A percentile compares a stretch with the other conserved stretches of the same genome.
Evolutionary conservation across 2,797 vertebrate species (phyloP).

Genomic region (Alauda arvensis): DNA sequence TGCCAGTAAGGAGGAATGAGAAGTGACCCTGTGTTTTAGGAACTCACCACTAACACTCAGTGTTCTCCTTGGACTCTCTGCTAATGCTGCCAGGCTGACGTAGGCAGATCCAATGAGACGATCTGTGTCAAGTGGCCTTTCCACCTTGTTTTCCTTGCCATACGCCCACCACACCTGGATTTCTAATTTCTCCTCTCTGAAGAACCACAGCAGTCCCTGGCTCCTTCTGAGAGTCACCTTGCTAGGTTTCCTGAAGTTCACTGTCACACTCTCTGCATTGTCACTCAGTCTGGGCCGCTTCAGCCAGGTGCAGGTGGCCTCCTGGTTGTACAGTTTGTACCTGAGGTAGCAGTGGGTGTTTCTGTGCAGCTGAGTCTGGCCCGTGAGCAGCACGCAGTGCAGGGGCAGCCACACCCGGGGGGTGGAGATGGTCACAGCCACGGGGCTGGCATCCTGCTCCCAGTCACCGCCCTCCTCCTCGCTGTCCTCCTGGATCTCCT

Average conservation of each 20-base stretch:
- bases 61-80: conserved; percentile 63
- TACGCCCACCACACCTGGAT: conserved; percentile 91
- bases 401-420: conserved; percentile 86
- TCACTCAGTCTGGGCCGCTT: conserved; percentile 75
- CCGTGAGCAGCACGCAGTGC: conserved; percentile 80
- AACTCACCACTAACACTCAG: conserved; percentile 81
- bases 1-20: neutral
- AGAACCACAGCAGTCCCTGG: conserved; percentile 87
- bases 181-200: conserved; percentile 89
- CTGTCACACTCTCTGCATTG: conserved; percentile 56
- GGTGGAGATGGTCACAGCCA: conserved; percentile 75
- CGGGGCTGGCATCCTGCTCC: conserved; percentile 5
- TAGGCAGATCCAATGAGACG: conserved; percentile 90
- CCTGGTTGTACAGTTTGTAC: conserved; percentile 85
- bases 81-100: conserved; percentile 79
- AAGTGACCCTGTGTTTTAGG: rapidly evolving
- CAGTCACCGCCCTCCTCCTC: conserved; percentile 22
- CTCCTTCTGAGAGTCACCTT: conserved; percentile 73
- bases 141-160: conserved; percentile 70
- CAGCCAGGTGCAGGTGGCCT: conserved; percentile 83
- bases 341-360: conserved; percentile 89
- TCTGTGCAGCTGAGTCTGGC: conserved; percentile 73
- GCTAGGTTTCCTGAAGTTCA: conserved; percentile 78
- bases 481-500: conserved; percentile 26
- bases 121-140: conserved; percentile 85